Conservation (phyloP, 2,113 vertebrate genomes). For the Oriolus oriolus region DNA sequence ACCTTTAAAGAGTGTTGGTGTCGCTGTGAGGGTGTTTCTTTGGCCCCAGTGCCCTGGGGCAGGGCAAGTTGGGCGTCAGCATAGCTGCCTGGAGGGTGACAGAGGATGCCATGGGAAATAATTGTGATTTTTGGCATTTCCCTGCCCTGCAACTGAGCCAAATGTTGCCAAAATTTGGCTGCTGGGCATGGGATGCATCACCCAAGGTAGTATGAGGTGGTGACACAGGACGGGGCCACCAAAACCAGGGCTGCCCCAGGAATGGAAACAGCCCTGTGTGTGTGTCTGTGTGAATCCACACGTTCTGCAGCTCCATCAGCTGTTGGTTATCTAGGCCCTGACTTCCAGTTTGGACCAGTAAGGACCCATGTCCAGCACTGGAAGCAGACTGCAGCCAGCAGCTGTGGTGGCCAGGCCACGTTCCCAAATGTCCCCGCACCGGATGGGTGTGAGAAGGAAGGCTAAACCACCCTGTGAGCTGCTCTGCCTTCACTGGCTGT, state of each 20-base stretch:
- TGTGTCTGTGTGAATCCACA: neutral
- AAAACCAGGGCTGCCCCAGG: neutral
- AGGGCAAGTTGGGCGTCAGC: neutral
- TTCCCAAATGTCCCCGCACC: neutral
- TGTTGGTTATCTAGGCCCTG: neutral
- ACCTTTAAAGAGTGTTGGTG: neutral
- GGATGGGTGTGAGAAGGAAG: neutral
- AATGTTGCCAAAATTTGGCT: neutral
- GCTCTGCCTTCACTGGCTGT: neutral
- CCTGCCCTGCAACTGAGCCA: neutral
- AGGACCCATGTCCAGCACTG: neutral
- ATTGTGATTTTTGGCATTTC: neutral
- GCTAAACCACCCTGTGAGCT: neutral
- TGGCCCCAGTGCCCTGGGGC: neutral
- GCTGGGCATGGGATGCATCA: neutral
- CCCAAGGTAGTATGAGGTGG: neutral
- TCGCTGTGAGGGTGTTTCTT: neutral
- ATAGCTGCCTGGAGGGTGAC: too few relatives aligned
- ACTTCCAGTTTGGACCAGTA: neutral
- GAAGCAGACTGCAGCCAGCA: neutral
- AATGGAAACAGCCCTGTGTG: neutral
- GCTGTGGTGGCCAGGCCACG: neutral
- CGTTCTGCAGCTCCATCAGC: neutral
- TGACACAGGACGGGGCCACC: neutral
- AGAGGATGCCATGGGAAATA: neutral